Evolutionary conservation across 2,113 vertebrate species (phyloP).

Genomic region (Alces alces): DNA sequence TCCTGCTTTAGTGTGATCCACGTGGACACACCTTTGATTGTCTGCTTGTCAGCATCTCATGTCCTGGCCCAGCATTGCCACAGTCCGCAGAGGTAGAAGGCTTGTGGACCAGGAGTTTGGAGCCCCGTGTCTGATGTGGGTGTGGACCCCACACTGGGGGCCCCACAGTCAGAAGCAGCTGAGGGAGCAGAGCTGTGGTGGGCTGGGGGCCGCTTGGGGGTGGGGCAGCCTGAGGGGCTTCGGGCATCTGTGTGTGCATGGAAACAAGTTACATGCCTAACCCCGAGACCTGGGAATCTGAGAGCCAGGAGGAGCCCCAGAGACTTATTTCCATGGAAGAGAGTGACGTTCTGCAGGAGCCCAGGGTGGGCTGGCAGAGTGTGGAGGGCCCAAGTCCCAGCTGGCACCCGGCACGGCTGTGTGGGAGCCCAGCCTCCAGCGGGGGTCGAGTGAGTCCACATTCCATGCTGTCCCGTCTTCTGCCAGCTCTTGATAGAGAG

Average conservation of each 20-base stretch:
- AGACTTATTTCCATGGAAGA: neutral
- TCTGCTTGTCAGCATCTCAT: neutral
- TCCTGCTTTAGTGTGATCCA: no score
- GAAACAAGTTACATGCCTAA: neutral
- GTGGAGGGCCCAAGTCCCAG: neutral
- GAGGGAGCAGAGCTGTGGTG: neutral
- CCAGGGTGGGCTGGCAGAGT: rapidly evolving
- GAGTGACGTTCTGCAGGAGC: neutral
- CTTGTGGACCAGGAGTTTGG: rapidly evolving
- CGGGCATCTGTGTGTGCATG: rapidly evolving
- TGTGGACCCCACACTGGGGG: neutral
- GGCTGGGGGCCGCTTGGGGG: neutral
- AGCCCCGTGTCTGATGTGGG: rapidly evolving
- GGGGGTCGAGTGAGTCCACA: rapidly evolving
- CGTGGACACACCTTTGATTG: rapidly evolving
- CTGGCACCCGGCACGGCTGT: neutral
- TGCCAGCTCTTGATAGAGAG: neutral
- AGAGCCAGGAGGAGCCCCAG: neutral
- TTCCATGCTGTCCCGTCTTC: rapidly evolving
- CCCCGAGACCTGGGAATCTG: neutral
- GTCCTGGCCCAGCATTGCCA: neutral
- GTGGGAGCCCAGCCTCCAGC: neutral
- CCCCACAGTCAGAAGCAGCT: neutral
- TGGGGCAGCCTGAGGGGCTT: neutral
- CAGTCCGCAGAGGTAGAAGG: neutral